Evolutionary conservation across 2,113 vertebrate species (phyloP).

Genomic region (Rostratula benghalensis): DNA sequence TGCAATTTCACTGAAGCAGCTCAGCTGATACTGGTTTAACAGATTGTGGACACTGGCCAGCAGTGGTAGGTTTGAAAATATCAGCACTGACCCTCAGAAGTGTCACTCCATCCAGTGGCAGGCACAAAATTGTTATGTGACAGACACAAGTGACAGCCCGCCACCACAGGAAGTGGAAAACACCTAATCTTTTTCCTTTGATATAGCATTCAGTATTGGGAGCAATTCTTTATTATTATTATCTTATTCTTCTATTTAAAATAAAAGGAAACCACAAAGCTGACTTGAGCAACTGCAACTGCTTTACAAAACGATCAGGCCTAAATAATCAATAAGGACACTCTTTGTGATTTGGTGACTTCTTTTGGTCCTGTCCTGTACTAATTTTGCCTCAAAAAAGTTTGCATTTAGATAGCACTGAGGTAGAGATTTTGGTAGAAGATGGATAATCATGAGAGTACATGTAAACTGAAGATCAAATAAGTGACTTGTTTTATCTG

Average conservation of each 20-base stretch:
- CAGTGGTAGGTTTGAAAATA: background rate
- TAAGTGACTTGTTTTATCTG: background rate
- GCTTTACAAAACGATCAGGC: background rate
- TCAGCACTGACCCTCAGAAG: background rate
- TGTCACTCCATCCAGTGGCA: background rate
- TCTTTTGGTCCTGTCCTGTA: background rate
- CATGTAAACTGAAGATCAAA: background rate
- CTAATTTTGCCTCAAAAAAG: background rate
- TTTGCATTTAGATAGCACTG: background rate
- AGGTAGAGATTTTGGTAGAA: background rate
- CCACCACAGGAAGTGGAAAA: background rate
- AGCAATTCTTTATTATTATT: background rate
- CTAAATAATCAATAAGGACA: background rate
- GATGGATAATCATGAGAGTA: background rate
- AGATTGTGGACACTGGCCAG: background rate
- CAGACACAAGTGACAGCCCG: background rate
- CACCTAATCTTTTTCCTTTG: background rate
- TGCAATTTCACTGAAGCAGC: background rate
- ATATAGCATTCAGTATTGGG: background rate
- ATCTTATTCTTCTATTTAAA: background rate
- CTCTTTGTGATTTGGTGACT: background rate
- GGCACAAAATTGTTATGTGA: background rate
- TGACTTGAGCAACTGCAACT: background rate
- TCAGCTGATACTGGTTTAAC: background rate
- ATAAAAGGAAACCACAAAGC: background rate